Evolutionary conservation across 2,888 invertebrate species (phyloP), one percentile per base, ranked within the genome.

Genomic region (Leptopterna dolabrata): DNA sequence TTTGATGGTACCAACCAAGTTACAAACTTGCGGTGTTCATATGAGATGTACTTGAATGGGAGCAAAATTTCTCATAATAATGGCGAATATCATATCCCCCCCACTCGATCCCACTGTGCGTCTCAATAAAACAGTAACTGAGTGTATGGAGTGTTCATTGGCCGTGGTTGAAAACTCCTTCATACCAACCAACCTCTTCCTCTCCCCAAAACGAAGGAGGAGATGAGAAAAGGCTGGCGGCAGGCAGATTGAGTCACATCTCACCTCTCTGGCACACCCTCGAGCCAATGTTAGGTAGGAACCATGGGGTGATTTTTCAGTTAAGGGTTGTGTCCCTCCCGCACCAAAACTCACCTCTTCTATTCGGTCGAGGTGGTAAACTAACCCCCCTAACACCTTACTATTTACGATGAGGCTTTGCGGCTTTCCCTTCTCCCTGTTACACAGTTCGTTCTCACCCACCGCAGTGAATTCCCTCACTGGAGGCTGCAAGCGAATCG

Each of bases 171-270:
- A 63, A 24, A 63, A 0, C 24, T 19, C 63, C 63, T 6, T n/a
- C 6, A 63, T 11, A 0, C 24, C 27, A 9, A 55, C 16, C 55
- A 24, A 36, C 63, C 63, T 24, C 19, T 19, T 63, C 63, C 11
- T 27, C 63, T 24, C 63, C 24, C 4, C 36, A 36, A 63, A 63
- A 63, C 24, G 63, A 63, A 63, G 24, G 63, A 13, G 30, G 29
- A 14, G 29, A 13, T 6, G 73, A 73, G 41, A 73, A 73, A 36
- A 16, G 19, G 73, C 19, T 6, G 73, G 73, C 29, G 73, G 73
- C 73, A 73, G 73, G 73, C 73, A 51, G 81, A 81, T 81, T 81
- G 81, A 81, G 55, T 55, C 81, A 81, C 81, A 81, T 55, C 55
- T 81, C 81, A 81, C 81, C 47, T 73, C 73, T 73, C 36, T n/a